Evolutionary conservation across 2,113 vertebrate species (phyloP).

Genomic region (Phyllostomus hastatus): DNA sequence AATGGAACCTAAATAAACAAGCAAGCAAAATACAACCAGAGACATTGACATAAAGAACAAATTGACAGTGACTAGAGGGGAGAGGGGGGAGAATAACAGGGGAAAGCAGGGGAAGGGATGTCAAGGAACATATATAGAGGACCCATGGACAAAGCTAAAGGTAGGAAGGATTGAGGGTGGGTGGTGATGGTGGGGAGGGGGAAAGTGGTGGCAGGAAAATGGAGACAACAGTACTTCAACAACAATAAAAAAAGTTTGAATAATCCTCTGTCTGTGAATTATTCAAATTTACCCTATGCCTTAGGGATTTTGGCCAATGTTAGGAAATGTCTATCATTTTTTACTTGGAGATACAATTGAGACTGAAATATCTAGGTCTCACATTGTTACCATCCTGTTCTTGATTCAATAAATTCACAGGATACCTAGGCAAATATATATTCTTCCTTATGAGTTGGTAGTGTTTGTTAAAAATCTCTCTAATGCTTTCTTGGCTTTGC

Average conservation of each 20-base stretch:
- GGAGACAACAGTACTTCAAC: too few species aligned
- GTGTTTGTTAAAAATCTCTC: conserved; percentile 28
- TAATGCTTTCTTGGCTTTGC: conserved; percentile 50
- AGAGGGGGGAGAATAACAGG: too few species aligned
- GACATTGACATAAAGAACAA: too few species aligned
- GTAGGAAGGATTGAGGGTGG: too few species aligned
- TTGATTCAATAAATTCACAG: conserved; percentile 52
- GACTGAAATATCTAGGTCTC: conserved; percentile 78
- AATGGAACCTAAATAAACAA: too few species aligned
- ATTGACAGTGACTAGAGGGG: too few species aligned
- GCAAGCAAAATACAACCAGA: too few species aligned
- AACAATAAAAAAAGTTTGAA: conserved; percentile 41
- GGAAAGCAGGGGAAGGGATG: too few species aligned
- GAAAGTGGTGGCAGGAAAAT: too few species aligned
- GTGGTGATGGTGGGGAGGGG: too few species aligned
- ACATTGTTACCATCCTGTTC: conserved; percentile 63
- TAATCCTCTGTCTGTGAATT: conserved; percentile 65
- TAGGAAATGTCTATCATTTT: conserved; percentile 69
- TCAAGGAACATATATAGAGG: too few species aligned
- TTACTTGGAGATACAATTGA: conserved; percentile 74
- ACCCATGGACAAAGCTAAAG: too few species aligned
- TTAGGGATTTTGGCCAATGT: conserved; percentile 70
- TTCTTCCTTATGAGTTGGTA: not conserved
- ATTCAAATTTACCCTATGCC: conserved; percentile 78
- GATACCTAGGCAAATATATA: conserved; percentile 49